These are phyloP conservation scores for Meloidogyne chitwoodi DNA, from an alignment of 1,140 invertebrate species.

Conservation along the genomic window DNA sequence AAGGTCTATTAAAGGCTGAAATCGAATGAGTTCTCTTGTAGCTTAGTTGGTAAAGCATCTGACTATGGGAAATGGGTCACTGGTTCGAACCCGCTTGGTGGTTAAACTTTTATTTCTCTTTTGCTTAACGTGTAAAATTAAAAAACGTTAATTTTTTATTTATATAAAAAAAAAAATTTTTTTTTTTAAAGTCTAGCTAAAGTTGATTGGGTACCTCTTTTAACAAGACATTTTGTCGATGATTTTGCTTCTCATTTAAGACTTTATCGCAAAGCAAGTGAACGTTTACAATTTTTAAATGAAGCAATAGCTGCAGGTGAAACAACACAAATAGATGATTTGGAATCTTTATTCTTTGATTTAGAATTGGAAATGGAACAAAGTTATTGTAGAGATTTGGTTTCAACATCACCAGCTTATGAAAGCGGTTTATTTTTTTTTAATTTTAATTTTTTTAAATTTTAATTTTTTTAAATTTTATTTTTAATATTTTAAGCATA, in stretches of 20 bases:
- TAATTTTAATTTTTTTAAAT: constrained; percentile 10
- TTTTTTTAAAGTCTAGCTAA: constrained; percentile 72
- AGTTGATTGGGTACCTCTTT: constrained; percentile 80
- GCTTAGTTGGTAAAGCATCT: too few relatives aligned
- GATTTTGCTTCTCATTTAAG: constrained; percentile 82
- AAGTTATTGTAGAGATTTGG: constrained; percentile 67
- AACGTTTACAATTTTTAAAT: constrained; percentile 62
- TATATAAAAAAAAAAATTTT: not conserved
- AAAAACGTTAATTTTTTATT: not conserved
- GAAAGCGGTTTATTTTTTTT: constrained; percentile 62
- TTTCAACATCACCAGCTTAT: constrained; percentile 63
- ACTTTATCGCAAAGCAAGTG: constrained; percentile 73
- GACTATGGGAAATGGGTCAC: too few relatives aligned
- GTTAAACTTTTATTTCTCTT: not conserved
- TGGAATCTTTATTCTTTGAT: constrained; percentile 80
- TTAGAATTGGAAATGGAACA: constrained; percentile 77
- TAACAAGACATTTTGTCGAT: constrained; percentile 80
- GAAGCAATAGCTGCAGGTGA: not conserved
- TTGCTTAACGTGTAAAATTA: not conserved
- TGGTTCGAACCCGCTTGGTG: not conserved
- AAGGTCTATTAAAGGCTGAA: too few relatives aligned
- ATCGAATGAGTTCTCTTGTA: too few relatives aligned
- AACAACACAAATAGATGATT: constrained; percentile 53
- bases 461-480: constrained; percentile 19
- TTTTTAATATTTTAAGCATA: constrained; percentile 67